phyloP scores from a whole-genome alignment of 2,113 vertebrate species.

The Peromyscus leucopus region DNA sequence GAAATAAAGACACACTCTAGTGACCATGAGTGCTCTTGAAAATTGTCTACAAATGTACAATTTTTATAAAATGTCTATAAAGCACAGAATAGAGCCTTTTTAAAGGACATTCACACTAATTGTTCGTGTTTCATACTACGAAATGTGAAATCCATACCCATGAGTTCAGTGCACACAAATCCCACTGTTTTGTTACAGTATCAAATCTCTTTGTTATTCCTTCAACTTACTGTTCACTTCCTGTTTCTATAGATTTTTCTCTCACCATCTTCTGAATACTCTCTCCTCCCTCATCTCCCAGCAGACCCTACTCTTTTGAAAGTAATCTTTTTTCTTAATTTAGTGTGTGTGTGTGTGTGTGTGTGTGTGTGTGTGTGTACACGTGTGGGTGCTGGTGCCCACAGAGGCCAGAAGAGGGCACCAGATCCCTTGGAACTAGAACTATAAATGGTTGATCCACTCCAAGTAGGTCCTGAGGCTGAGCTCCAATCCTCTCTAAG shows the following conservation, averaged over 20 bases:
- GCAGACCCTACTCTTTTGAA: conserved; percentile 1
- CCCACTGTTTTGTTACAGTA: neutral
- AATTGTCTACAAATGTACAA: conserved; percentile 1
- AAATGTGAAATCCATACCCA: neutral
- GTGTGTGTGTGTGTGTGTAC: no score
- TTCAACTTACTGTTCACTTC: neutral
- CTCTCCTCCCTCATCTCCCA: neutral
- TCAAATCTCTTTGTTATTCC: neutral
- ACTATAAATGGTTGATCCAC: neutral
- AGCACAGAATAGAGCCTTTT: neutral
- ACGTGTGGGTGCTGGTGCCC: neutral
- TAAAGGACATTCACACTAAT: neutral
- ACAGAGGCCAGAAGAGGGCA: no score
- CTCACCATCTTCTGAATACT: neutral
- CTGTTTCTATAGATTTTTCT: neutral
- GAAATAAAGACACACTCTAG: conserved; percentile 20
- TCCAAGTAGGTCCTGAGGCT: neutral
- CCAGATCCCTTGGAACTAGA: neutral
- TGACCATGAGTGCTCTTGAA: neutral
- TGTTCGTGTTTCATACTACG: neutral
- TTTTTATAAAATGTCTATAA: neutral
- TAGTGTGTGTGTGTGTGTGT: neutral
- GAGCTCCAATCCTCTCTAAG: neutral
- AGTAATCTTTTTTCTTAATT: neutral
- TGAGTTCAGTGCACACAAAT: neutral